These are phyloP conservation scores for Ctenosaura bakeri DNA, from an alignment of 2,797 vertebrate species.

Conservation along the genomic window DNA sequence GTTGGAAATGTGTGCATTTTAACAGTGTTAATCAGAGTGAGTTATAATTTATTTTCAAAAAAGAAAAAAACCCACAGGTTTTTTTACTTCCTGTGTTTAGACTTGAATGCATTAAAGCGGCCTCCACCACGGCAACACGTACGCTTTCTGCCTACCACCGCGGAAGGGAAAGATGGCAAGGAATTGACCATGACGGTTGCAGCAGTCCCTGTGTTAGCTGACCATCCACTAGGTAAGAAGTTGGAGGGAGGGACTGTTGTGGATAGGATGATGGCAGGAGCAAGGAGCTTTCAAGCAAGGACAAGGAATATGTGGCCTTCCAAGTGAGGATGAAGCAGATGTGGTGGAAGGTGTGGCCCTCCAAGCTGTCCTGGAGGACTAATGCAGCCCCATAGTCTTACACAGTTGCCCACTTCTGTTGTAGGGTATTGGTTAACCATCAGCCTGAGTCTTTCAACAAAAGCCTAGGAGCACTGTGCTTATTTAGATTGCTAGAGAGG, in stretches of 20 bases:
- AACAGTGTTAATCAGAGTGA: background rate
- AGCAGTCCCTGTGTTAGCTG: constrained; percentile 83
- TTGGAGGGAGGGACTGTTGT: background rate
- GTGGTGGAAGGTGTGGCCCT: too few species aligned
- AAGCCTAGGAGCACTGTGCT: too few species aligned
- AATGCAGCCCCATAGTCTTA: too few species aligned
- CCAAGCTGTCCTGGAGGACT: too few species aligned
- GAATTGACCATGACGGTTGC: constrained; percentile 79
- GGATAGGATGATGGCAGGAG: background rate
- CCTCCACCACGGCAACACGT: constrained; percentile 73
- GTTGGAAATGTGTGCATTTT: background rate
- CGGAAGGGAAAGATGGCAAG: constrained; percentile 58
- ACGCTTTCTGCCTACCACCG: constrained; percentile 79
- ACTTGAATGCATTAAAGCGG: constrained; percentile 80
- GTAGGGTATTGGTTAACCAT: too few species aligned
- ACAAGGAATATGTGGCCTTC: background rate
- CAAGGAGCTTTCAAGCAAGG: too few species aligned
- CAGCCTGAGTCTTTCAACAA: too few species aligned
- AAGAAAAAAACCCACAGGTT: background rate
- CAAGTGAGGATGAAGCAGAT: too few species aligned
- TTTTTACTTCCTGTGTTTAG: constrained; percentile 73
- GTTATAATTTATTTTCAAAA: background rate
- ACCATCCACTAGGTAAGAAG: constrained; percentile 89
- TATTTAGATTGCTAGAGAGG: too few species aligned
- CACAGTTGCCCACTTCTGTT: too few species aligned